These are phyloP conservation scores for Eurystomus gularis DNA, from an alignment of 2,113 vertebrate species.

Conservation along the genomic window DNA sequence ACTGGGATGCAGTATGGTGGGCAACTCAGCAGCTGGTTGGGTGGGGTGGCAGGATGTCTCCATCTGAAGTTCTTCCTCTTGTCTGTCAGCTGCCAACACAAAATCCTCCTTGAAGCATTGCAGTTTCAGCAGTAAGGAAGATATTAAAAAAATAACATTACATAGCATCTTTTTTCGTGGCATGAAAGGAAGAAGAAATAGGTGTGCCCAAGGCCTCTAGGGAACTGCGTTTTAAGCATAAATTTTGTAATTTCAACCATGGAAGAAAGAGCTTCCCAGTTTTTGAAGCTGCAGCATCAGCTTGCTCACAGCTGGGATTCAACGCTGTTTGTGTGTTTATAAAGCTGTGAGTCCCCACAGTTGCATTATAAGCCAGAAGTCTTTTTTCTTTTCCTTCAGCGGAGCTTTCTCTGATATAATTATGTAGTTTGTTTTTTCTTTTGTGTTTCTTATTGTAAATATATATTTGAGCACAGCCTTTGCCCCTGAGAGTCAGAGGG, in stretches of 20 bases:
- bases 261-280: neutral
- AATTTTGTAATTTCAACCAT: neutral
- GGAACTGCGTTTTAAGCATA: neutral
- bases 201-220: neutral
- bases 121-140: neutral
- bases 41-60: neutral
- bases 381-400: neutral
- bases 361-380: neutral
- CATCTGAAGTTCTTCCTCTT: fast-evolving
- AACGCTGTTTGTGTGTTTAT: neutral
- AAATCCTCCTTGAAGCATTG: neutral
- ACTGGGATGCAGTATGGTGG: fast-evolving
- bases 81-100: neutral
- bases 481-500: neutral
- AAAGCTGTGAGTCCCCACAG: neutral
- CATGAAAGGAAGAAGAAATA: neutral
- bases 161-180: neutral
- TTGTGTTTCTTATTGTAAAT: neutral
- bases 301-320: neutral
- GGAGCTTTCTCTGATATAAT: neutral
- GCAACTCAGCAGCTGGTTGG: fast-evolving
- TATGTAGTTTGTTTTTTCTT: neutral
- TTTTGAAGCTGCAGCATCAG: neutral
- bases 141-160: neutral
- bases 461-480: neutral